A percentile compares a stretch with the other conserved stretches of the same genome.
These are phyloP conservation scores for Pseudolaguvia tuberculata DNA, from an alignment of 2,113 vertebrate species.

Conservation along the genomic window DNA sequence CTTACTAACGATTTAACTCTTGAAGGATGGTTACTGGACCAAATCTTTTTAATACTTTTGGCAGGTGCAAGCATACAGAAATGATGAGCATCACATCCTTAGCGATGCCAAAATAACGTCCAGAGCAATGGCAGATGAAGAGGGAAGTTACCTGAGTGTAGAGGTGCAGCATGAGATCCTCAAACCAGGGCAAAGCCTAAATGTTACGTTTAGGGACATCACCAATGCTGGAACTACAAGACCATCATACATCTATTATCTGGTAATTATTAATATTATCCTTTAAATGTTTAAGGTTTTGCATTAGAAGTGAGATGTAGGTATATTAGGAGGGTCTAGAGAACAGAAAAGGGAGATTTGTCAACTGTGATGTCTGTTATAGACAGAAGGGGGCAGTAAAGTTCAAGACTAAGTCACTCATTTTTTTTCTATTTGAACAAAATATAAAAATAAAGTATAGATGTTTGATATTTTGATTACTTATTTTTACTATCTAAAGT, in stretches of 20 bases:
- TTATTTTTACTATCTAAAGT: too few species aligned
- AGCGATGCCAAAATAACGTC: conserved; percentile 46
- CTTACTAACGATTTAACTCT: background rate
- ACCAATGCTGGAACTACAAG: conserved; percentile 40
- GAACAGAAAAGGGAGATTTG: background rate
- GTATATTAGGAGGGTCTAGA: background rate
- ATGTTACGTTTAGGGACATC: conserved; percentile 53
- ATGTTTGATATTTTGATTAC: too few species aligned
- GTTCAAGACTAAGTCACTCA: too few species aligned
- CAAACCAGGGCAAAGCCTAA: conserved; percentile 55
- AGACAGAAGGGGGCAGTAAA: conserved; percentile 8
- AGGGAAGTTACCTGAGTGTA: conserved; percentile 58
- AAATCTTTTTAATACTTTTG: background rate
- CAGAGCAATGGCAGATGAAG: conserved; percentile 46
- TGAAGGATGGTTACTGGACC: background rate
- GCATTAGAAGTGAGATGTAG: background rate
- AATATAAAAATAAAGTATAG: too few species aligned
- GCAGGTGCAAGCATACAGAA: conserved; percentile 61
- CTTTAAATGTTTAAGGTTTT: background rate
- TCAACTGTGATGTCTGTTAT: background rate
- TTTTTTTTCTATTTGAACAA: too few species aligned
- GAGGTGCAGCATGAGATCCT: conserved; percentile 51
- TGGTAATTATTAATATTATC: conserved; percentile 49
- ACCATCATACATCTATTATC: conserved; percentile 63
- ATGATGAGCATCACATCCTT: conserved; percentile 29